These are phyloP conservation scores for Bothrops jararaca DNA, from an alignment of 2,113 vertebrate genomes.

Conservation along the genomic window DNA sequence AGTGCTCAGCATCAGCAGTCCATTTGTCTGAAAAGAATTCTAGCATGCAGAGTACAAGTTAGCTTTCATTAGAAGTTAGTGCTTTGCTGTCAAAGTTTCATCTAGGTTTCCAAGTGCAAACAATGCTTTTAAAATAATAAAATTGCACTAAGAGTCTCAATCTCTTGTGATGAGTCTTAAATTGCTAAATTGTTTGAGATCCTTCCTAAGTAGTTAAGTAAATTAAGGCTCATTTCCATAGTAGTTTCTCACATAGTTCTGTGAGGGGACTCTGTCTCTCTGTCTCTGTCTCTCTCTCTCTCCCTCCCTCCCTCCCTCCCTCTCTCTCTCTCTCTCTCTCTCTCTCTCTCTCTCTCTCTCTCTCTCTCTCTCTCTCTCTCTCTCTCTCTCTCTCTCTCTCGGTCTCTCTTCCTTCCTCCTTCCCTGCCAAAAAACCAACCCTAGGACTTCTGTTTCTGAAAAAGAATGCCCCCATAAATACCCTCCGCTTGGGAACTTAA, in stretches of 20 bases:
- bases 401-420: too few relatives aligned
- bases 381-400: too few relatives aligned
- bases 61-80: slow-evolving; percentile 1
- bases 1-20: neutral
- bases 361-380: too few relatives aligned
- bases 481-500: neutral
- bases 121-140: neutral
- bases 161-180: neutral
- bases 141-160: neutral
- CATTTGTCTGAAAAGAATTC: neutral
- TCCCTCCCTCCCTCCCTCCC: too few relatives aligned
- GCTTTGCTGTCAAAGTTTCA: neutral
- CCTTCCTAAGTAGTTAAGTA: neutral
- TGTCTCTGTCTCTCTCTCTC: too few relatives aligned
- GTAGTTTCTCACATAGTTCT: neutral
- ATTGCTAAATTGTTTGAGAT: neutral
- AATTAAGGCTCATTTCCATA: neutral
- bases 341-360: too few relatives aligned
- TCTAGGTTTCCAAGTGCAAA: neutral
- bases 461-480: neutral
- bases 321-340: neutral
- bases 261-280: neutral
- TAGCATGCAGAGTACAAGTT: neutral
- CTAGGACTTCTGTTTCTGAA: neutral
- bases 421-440: neutral